Conservation (phyloP, 1,140 invertebrate genomes). For the Potamilus streckersoni region DNA sequence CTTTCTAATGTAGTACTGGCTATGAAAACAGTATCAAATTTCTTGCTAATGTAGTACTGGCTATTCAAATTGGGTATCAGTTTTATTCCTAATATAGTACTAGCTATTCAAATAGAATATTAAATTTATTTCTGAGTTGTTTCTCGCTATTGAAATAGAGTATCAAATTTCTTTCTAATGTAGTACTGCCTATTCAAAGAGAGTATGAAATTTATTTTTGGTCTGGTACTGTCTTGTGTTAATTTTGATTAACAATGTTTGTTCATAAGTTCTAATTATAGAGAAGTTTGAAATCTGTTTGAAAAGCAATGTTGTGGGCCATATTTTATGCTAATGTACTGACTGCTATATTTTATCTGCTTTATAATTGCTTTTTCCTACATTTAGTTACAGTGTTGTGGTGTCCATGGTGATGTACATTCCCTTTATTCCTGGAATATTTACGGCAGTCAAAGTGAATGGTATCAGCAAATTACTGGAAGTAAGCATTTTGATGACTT, state of each 20-base stretch:
- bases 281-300: neutral
- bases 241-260: neutral
- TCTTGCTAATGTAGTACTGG: too few species aligned
- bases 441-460: conserved; percentile 41
- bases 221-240: neutral
- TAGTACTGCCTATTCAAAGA: too few species aligned
- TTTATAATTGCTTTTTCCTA: neutral
- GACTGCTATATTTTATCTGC: neutral
- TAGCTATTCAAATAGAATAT: too few species aligned
- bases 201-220: too few species aligned
- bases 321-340: neutral
- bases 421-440: conserved; percentile 46
- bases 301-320: too few species aligned
- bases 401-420: conserved; percentile 45
- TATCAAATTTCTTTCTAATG: too few species aligned
- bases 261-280: neutral
- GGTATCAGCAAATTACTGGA: conserved; percentile 35
- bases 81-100: too few species aligned
- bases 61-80: too few species aligned
- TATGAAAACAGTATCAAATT: too few species aligned
- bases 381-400: conserved; percentile 59
- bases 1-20: too few species aligned
- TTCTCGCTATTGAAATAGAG: neutral
- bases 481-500: conserved; percentile 26
- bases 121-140: too few species aligned